Base-by-base conservation (phyloP, 2,113 vertebrate species). In the Oncorhynchus kisutch region DNA sequence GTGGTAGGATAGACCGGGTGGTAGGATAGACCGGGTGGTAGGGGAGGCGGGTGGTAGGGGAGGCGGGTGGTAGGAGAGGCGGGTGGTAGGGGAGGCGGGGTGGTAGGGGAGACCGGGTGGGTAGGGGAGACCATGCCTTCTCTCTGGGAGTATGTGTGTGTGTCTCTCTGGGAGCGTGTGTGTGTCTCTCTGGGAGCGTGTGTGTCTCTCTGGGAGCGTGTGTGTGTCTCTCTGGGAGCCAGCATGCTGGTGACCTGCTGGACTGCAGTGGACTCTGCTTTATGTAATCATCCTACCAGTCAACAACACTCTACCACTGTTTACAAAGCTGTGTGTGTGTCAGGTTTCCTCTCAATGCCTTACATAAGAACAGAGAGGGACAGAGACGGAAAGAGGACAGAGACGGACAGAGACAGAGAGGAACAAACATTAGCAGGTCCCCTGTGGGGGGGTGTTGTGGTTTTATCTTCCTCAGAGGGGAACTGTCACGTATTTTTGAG, bases 211-310 rank as follows among this genome's bases (percentile, higher is more conserved):
- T 27, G 27, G 7, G 34, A 29, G 29, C 4, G 34, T 8, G 34
- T 39, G n/a, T n/a, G 34, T 39, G 34, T 39, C 6, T 39, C 7
- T 8, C 1, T 39, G 39, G 9, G 39, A 45, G 2, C 9, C 39
- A 45, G 2, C 39, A 45, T 45, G 39, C 39, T 45, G 39, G 8
- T 45, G 39, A 8, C 1, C 8, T 45, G 39, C 39, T 45, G 84
- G 84, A 76, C 80, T 57, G 79, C 74, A 74, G 75, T n/a, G 51
- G 73, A 81, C 76, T 76, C 72, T 18, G 77, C 81, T 82, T 90
- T 92, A 90, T 85, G 81, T 81, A 91, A 91, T 85, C 89, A 87
- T 84, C 90, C 91, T 82, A 89, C 91, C 73, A n/a, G 31, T 82
- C 85, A 76, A 48, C 85, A 89, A 86, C 88, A 79, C 82, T 78